A percentile compares a stretch with the other conserved stretches of the same genome.
Conservation (phyloP, 92 coral and sea anemone genomes). For the Actinostola sp. region DNA sequence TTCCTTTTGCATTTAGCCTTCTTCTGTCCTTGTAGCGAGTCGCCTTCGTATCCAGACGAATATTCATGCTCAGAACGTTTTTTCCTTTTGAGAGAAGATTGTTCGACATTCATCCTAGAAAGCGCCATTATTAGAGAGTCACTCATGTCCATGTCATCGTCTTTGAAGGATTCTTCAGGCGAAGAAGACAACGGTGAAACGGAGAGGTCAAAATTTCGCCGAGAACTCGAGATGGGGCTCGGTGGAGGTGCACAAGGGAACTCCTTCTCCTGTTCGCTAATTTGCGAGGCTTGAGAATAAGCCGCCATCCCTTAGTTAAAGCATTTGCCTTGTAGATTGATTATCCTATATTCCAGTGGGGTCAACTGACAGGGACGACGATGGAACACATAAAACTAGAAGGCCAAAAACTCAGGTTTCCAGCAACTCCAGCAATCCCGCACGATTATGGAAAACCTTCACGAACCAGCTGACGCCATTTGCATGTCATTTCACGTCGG, state of each 20-base stretch:
- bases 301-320: slow-evolving; percentile 76
- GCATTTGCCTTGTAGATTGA: slow-evolving; percentile 32
- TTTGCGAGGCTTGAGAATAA: slow-evolving; percentile 59
- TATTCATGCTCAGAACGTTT: slow-evolving; percentile 77
- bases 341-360: slow-evolving; percentile 40
- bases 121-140: slow-evolving; percentile 79
- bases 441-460: slow-evolving; percentile 18
- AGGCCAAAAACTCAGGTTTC: slow-evolving; percentile 1
- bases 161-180: slow-evolving; percentile 64
- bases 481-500: slow-evolving; percentile 62
- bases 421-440: slow-evolving; percentile 21
- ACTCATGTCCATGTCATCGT: slow-evolving; percentile 73
- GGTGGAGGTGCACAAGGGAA: slow-evolving; percentile 92
- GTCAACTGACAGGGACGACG: slow-evolving; percentile 12
- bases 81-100: slow-evolving; percentile 85
- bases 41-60: slow-evolving; percentile 63
- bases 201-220: slow-evolving; percentile 76
- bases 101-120: slow-evolving; percentile 87
- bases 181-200: slow-evolving; percentile 69
- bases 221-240: slow-evolving; percentile 75
- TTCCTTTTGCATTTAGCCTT: slow-evolving; percentile 59
- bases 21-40: slow-evolving; percentile 63
- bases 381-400: slow-evolving; percentile 37
- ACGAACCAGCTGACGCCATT: slow-evolving; percentile 83
- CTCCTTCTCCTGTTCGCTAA: slow-evolving; percentile 61